Evolutionary conservation across 1,140 invertebrate species (phyloP).

Genomic region (Papilio xuthus): DNA sequence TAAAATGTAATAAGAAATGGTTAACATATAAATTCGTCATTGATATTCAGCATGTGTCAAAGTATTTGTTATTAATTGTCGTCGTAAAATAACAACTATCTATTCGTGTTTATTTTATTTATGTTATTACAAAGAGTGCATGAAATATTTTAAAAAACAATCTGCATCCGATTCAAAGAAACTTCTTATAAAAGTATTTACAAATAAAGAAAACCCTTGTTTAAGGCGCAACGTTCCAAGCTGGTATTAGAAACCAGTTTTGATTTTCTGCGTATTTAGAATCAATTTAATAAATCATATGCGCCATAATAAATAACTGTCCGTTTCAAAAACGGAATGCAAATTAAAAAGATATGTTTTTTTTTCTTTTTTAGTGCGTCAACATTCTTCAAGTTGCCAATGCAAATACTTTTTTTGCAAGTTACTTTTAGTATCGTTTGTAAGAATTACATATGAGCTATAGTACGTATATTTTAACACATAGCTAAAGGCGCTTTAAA

Average conservation of each 20-base stretch:
- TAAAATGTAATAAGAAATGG: not conserved
- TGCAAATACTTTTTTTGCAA: not conserved
- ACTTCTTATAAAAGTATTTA: not conserved
- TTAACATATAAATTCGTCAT: not conserved
- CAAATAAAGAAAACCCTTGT: constrained; percentile 17
- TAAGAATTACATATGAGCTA: not conserved
- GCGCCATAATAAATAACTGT: constrained; percentile 3
- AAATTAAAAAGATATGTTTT: constrained; percentile 12
- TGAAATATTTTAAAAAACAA: not conserved
- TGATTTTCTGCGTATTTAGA: constrained; percentile 14
- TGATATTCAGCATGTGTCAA: not conserved
- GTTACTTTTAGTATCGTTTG: too few relatives aligned
- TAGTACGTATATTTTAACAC: not conserved
- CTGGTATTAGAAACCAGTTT: constrained; percentile 11
- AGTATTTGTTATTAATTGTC: constrained; percentile 1
- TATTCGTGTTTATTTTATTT: not conserved
- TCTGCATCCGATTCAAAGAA: not conserved
- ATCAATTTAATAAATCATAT: not conserved
- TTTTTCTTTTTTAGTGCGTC: not conserved
- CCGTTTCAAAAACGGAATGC: not conserved
- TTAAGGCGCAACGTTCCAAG: not conserved
- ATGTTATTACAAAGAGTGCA: not conserved
- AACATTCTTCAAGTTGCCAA: not conserved
- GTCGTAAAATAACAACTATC: not conserved
- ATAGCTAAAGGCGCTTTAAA: too few relatives aligned